These are phyloP conservation scores for Sebastolobus altivelis DNA, from an alignment of 2,797 vertebrate genomes.

Conservation along the genomic window DNA sequence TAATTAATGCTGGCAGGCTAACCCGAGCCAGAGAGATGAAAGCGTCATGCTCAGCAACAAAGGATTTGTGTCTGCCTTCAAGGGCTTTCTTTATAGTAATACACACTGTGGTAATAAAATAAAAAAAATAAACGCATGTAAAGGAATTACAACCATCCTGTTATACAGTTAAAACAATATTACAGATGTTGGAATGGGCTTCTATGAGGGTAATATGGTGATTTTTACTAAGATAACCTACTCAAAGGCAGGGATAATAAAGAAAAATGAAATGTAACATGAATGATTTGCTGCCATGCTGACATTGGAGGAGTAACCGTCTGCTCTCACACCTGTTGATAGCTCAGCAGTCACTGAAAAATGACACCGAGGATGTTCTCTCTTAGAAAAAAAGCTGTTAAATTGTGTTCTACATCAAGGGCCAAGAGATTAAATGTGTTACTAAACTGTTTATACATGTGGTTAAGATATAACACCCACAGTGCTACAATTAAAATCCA, in stretches of 20 bases:
- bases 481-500: not conserved
- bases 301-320: slow-evolving; percentile 15
- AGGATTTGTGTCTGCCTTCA: slow-evolving; percentile 32
- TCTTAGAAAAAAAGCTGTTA: not conserved
- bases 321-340: slow-evolving; percentile 68
- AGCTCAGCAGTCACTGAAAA: slow-evolving; percentile 37
- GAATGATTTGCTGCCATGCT: not conserved
- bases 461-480: not conserved
- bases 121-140: not conserved
- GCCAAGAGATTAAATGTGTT: not conserved
- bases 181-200: not conserved
- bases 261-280: not conserved
- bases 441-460: not conserved
- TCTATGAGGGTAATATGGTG: not conserved
- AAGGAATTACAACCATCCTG: not conserved
- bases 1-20: slow-evolving; percentile 63
- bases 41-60: slow-evolving; percentile 38
- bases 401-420: not conserved
- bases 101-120: not conserved
- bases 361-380: slow-evolving; percentile 7
- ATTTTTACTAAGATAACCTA: not conserved
- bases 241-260: not conserved
- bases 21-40: slow-evolving; percentile 31
- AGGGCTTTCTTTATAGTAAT: not conserved
- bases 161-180: not conserved